phyloP scores from a whole-genome alignment of 2,113 vertebrate species.

The Serinus canaria region DNA sequence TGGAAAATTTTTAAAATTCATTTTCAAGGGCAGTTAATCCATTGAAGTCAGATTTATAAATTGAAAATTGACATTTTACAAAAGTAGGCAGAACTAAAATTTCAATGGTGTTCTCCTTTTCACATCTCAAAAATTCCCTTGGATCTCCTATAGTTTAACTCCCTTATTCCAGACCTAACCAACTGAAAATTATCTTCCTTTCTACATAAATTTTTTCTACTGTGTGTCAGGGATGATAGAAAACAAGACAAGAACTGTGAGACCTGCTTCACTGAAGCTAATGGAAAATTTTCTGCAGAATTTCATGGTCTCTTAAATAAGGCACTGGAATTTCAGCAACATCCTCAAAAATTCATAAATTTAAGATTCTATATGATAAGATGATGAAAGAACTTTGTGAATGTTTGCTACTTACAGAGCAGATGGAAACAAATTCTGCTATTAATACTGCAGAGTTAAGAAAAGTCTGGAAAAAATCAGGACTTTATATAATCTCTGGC shows the following conservation, averaged over 20 bases:
- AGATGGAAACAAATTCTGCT: background rate
- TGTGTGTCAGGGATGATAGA: background rate
- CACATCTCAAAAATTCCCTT: background rate
- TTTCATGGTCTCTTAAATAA: background rate
- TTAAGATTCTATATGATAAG: background rate
- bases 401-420: background rate
- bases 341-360: background rate
- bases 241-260: background rate
- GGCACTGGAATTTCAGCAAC: background rate
- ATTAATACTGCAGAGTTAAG: background rate
- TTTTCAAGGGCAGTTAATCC: background rate
- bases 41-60: background rate
- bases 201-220: background rate
- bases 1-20: background rate
- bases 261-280: background rate
- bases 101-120: background rate
- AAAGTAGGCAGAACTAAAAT: background rate
- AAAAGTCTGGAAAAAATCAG: rapidly evolving
- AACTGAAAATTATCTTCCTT: background rate
- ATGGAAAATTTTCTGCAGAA: background rate
- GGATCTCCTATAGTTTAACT: background rate
- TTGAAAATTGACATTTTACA: background rate
- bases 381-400: background rate
- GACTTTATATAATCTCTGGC: background rate
- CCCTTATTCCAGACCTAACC: background rate